Evolutionary conservation across 2,113 vertebrate genomes (phyloP), one percentile per base, ranked within the genome.

Genomic region (Nothoprocta pentlandii): DNA sequence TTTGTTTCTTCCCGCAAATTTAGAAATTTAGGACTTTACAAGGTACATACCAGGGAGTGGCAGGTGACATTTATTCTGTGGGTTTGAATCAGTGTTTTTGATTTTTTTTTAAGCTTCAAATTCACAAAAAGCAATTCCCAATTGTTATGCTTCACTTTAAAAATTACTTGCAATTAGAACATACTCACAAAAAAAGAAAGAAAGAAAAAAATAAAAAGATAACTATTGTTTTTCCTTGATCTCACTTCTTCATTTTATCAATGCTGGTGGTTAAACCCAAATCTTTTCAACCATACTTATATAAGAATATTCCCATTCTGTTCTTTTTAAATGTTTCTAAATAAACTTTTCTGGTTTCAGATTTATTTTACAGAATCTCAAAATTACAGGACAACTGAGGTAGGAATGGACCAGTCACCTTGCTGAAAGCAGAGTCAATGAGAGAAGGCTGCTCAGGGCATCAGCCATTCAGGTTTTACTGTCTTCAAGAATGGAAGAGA

Each of bases 41-140:
- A 25, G 44, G 6, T 34, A 42, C 1, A 0, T 42, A 42, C 30
- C 4, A 56, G 16, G 39, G 6, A 51, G 8, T 44, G 20, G 25
- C 16, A 75, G 16, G 32, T 3, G 10, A 63, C 26, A 70, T 36
- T 69, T 44, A 58, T 49, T 78, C 30, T 34, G 11, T 58, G 51
- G 10, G 14, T 56, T 87, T 80, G 46, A 46, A 6, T 70, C 41
- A 20, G 32, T 32, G 12, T 79, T 32, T 62, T 23, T 10, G 21
- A 39, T 39, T 39, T 39, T 39, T 39, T 39, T 39, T 39, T 39
- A 39, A 39, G 8, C 32, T 69, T 44, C 15, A 16, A 44, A 36
- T 44, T 69, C 49, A 58, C 7, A 6, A n/a, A 67, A 32, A 21
- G 3, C 11, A 32, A 53, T 58, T 26, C 14, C 4, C 62, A 34